Conservation (phyloP, 37 sponge, comb jelly and placozoan genomes). For the Dysidea cf. avara region DNA sequence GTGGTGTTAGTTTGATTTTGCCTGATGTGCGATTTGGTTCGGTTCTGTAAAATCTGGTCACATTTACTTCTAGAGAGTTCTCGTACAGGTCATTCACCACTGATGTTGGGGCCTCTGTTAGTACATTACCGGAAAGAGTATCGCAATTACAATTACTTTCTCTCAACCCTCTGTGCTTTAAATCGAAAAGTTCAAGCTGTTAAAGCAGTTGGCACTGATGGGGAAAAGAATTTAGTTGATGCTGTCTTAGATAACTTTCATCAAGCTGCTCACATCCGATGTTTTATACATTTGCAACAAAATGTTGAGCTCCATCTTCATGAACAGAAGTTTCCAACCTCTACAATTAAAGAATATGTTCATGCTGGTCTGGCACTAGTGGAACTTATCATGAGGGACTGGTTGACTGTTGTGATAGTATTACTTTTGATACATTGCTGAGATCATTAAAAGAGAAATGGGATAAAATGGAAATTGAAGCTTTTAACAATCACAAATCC, state of each 20-base stretch:
- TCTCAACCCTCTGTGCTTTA: conserved; percentile 10
- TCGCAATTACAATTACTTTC: conserved; percentile 16
- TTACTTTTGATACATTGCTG: background rate
- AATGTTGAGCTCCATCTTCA: conserved; percentile 14
- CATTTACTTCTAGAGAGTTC: too few relatives aligned
- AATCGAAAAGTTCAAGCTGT: background rate
- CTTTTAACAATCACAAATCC: background rate
- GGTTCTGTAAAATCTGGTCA: too few relatives aligned
- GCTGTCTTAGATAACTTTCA: conserved; percentile 7
- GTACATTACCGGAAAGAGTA: too few relatives aligned
- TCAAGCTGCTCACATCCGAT: background rate
- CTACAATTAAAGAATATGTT: background rate
- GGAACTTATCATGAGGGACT: conserved; percentile 6
- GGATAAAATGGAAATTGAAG: conserved; percentile 6
- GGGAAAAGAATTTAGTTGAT: conserved; percentile 4
- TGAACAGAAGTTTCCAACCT: background rate
- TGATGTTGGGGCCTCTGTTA: too few relatives aligned
- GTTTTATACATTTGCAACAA: conserved; percentile 21
- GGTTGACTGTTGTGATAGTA: background rate
- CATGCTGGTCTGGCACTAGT: conserved; percentile 3
- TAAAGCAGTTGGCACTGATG: conserved; percentile 19
- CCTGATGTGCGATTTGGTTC: too few relatives aligned
- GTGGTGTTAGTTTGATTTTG: too few relatives aligned
- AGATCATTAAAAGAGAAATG: background rate
- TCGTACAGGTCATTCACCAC: too few relatives aligned